Evolutionary conservation across 2,113 vertebrate genomes (phyloP).

Genomic region (Daubentonia madagascariensis): DNA sequence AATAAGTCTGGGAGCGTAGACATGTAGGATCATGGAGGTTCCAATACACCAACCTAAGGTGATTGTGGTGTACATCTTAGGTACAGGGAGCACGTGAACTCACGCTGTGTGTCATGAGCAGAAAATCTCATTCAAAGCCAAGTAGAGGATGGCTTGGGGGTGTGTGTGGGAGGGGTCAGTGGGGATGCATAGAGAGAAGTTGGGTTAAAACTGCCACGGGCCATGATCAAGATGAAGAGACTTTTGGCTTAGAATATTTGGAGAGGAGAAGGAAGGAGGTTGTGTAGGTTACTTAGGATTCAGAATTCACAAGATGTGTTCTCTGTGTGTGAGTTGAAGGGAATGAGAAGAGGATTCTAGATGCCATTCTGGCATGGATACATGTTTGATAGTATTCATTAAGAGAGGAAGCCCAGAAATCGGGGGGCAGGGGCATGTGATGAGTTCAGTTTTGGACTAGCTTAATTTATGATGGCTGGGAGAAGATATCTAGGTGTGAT

Average conservation of each 20-base stretch:
- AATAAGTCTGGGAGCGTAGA: background rate
- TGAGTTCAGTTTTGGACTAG: background rate
- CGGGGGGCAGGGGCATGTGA: background rate
- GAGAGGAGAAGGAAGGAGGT: background rate
- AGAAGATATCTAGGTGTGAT: background rate
- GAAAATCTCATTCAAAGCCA: background rate
- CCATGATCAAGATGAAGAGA: background rate
- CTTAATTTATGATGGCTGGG: background rate
- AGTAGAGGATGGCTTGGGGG: background rate
- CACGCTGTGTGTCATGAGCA: background rate
- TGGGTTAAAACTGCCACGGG: background rate
- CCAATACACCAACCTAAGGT: background rate
- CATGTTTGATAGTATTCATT: background rate
- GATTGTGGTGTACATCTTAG: background rate
- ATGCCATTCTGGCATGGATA: background rate
- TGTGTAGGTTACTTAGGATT: background rate
- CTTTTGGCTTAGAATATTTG: background rate
- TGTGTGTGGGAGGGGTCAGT: background rate
- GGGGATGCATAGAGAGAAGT: background rate
- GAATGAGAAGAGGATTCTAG: background rate
- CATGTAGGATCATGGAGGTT: background rate
- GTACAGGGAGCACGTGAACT: background rate
- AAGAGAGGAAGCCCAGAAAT: background rate
- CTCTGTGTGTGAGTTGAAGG: background rate
- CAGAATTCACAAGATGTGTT: background rate